phyloP scores from a whole-genome alignment of 2,888 invertebrate genomes.

The Alviniconcha strummeri region DNA sequence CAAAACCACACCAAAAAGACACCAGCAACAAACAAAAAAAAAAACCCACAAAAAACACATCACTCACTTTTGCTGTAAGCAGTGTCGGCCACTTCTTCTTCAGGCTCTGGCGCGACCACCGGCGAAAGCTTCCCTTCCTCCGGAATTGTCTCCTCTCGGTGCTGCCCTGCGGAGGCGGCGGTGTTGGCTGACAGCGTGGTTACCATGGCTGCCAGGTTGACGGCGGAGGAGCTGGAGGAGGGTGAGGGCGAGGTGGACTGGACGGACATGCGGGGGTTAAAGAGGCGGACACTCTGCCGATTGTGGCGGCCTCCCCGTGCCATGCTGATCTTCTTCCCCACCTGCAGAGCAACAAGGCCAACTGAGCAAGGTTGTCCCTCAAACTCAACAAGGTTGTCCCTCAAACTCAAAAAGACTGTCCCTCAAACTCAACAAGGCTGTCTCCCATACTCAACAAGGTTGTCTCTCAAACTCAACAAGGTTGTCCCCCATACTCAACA shows the following conservation, averaged over 20 bases:
- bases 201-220: conserved; percentile 18
- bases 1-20: neutral
- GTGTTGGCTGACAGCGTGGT: neutral
- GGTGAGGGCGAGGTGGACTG: conserved; percentile 40
- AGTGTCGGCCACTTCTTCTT: conserved; percentile 47
- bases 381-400: too few relatives aligned
- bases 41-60: neutral
- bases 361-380: too few relatives aligned
- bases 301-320: conserved; percentile 21
- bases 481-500: too few relatives aligned
- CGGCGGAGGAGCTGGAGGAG: conserved; percentile 37
- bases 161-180: neutral
- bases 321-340: conserved; percentile 36
- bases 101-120: neutral
- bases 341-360: neutral
- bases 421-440: too few relatives aligned
- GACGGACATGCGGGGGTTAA: conserved; percentile 37
- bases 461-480: too few relatives aligned
- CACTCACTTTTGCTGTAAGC: conserved; percentile 51
- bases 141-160: conserved; percentile 25
- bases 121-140: conserved; percentile 19
- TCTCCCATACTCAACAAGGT: too few relatives aligned
- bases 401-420: too few relatives aligned
- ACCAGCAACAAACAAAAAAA: neutral
- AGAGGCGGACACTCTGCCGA: conserved; percentile 21